Percentiles rank a stretch among this genome's conserved stretches.
These are phyloP conservation scores for Uloborus diversus DNA, from an alignment of 1,140 invertebrate genomes.

Conservation along the genomic window DNA sequence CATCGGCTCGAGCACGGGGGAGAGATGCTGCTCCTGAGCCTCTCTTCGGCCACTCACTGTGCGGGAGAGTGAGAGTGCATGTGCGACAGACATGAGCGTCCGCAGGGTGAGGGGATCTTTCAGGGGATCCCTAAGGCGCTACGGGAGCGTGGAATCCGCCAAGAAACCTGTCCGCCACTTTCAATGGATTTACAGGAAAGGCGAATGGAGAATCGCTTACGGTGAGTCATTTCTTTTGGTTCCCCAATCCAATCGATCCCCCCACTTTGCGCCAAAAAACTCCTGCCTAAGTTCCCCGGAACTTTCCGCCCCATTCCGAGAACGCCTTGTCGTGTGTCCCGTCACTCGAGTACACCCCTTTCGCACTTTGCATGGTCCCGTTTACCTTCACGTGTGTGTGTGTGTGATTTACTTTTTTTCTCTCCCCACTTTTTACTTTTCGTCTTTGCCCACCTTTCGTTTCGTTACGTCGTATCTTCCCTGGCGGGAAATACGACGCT, in stretches of 20 bases:
- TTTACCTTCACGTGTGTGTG: no score
- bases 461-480: no score
- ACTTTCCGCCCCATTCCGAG: not conserved
- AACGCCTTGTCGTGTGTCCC: not conserved
- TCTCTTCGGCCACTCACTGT: not conserved
- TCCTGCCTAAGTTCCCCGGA: constrained; percentile 22
- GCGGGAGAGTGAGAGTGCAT: constrained; percentile 1
- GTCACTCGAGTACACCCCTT: no score
- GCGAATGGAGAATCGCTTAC: constrained; percentile 61
- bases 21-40: constrained; percentile 6
- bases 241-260: not conserved
- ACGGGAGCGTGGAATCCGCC: constrained; percentile 60
- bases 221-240: constrained; percentile 58
- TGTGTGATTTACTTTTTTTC: no score
- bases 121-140: constrained; percentile 59
- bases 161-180: constrained; percentile 59
- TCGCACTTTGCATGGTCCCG: not conserved
- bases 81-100: constrained; percentile 59
- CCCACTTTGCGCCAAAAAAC: constrained; percentile 10
- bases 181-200: constrained; percentile 60
- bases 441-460: no score
- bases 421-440: no score
- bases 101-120: constrained; percentile 61
- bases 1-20: not conserved
- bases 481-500: no score